Evolutionary conservation across 1,140 invertebrate genomes (phyloP), one percentile per base, ranked within the genome.

Genomic region (Caenorhabditis brenneri): DNA sequence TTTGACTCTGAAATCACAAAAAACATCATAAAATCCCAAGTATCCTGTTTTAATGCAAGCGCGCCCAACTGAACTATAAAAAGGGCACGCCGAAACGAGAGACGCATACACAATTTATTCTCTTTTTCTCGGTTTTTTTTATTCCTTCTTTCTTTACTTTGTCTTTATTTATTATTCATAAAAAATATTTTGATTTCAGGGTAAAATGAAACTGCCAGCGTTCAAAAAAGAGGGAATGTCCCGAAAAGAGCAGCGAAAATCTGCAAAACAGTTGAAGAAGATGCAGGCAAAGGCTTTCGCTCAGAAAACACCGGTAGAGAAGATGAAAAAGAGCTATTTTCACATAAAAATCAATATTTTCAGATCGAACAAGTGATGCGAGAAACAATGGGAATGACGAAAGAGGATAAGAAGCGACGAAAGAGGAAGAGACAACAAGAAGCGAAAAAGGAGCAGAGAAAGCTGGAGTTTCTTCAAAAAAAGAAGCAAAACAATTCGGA

Each of bases 211-310:
- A 36, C n/a, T 74, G 10, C 65, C 65, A 24, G 9, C 29, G 19
- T 74, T 42, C 36, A 42, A 74, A 39, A 42, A 39, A 42, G 36
- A 42, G 7, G 79, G 46, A 80, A 80, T 53, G 51, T 55, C 82
- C 7, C 39, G 82, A 24, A 83, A 83, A 39, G 58, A 79, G 24
- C 69, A 83, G 19, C 9, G 82, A 48, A 83, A 83, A 79, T 51
- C 49, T 3, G 58, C 82, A 9, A 83, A 80, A 80, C 29, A 83
- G 39, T 51, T 83, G 24, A 83, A 83, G 27, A 83, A 83, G 27
- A 39, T 83, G 65, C 69, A 80, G 24, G 65, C 33, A 36, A 46
- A 74, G 9, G 82, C 82, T 2, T 65, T 49, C 27, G 31, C 53
- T 33, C 31, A 83, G 24, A 79, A 33, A 49, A 79, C 69, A 42